Conservation (phyloP, 2,797 vertebrate species). For the Sebastes nivosus region DNA sequence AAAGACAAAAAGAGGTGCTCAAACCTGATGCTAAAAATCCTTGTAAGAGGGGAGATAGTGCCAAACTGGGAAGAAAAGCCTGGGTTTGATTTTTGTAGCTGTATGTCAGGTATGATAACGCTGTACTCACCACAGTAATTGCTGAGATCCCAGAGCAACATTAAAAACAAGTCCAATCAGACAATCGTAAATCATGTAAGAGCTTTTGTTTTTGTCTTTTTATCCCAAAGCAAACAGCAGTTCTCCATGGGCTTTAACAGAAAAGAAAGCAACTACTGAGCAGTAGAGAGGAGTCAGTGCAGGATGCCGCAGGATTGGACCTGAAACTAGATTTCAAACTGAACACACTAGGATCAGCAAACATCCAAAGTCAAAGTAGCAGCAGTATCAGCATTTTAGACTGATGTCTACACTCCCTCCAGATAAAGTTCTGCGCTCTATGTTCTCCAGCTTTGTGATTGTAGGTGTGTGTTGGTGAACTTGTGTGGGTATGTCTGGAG, state of each 20-base stretch:
- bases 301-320: background rate
- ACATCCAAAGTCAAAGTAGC: background rate
- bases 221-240: too few relatives aligned
- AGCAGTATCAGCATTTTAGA: background rate
- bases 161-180: background rate
- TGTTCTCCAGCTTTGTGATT: background rate
- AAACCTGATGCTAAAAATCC: background rate
- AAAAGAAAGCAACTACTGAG: background rate
- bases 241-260: background rate
- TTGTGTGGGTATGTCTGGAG: conserved; percentile 11
- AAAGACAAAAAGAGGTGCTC: background rate
- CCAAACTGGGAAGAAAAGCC: background rate
- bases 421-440: background rate
- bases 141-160: background rate
- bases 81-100: background rate
- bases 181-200: background rate
- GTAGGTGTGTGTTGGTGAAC: background rate
- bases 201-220: background rate
- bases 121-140: background rate
- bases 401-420: background rate
- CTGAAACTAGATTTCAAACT: background rate
- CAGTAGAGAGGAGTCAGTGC: background rate
- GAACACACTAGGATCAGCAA: background rate
- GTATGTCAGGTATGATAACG: background rate
- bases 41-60: background rate